Base-by-base conservation (phyloP, 2,113 vertebrate genomes). In the Carassius carassius region DNA sequence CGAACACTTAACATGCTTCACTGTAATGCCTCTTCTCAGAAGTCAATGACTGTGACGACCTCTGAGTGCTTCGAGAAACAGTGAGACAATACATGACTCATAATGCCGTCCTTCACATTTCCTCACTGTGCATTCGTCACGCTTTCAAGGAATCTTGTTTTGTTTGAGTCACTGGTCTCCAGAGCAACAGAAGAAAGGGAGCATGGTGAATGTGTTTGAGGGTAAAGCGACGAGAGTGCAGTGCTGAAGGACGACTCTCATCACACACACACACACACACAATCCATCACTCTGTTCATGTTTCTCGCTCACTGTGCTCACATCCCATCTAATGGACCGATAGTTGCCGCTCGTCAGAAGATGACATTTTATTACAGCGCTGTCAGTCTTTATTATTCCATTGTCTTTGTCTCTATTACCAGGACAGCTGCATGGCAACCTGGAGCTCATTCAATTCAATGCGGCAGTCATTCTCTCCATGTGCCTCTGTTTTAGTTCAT, bases 341-440 rank as follows among this genome's bases (percentile, higher is more conserved):
- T 5, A 25, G 23, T 10, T 44, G 41, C 41, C 2, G 41, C 41
- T 44, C 41, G 8, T 8, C 41, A 44, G 41, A 44, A 44, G 41
- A 9, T 44, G 41, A 44, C 82, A 90, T 81, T 90, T 84, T 84
- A 88, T 91, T 88, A 93, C 87, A 88, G 85, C 49, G 58, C 84
- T 83, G 90, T 81, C 90, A 85, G 86, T 89, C 56, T 83, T 75
- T 86, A 88, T 90, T 82, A 84, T 25, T 41, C 79, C 32, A 41
- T 58, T 84, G 44, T 32, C 72, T 88, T 78, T 35, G 77, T 89
- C 82, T 88, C 83, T 16, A 87, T 88, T 90, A 91, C 75, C 47
- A 81, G 21, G 78, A 89, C 58, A 84, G 81, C 37, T 70, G 49
- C 23, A 74, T 75, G 5, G 62, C 44, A 87, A 83, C 78, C 49